phyloP scores from a whole-genome alignment of 1,140 invertebrate genomes.

The Macrotrachela quadricornifera region DNA sequence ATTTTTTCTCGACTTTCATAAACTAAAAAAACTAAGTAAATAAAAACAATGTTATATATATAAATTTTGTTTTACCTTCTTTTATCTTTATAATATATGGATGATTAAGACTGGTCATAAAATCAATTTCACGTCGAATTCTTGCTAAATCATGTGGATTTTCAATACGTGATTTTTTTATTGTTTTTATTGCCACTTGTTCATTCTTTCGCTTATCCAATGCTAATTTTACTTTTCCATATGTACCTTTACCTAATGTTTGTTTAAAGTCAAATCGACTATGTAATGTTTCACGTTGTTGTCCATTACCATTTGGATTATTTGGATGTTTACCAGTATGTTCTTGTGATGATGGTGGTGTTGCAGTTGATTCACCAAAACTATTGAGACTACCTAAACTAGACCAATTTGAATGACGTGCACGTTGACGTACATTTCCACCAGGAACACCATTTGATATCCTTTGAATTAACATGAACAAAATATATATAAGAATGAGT shows the following conservation, averaged over 20 bases:
- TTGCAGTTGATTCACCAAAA: too few species aligned
- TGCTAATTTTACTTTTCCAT: conserved; percentile 89
- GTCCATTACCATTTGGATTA: too few species aligned
- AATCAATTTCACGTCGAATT: conserved; percentile 86
- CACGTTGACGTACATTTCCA: too few species aligned
- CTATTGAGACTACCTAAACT: too few species aligned
- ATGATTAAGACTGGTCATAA: conserved; percentile 92
- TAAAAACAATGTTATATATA: too few species aligned
- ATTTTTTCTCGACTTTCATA: conserved; percentile 97
- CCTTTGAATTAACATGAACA: too few species aligned
- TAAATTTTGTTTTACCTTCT: conserved; percentile 57
- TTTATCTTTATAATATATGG: conserved; percentile 96
- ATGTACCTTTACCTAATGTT: conserved; percentile 91
- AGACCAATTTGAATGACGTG: too few species aligned
- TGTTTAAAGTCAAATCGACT: conserved; percentile 73
- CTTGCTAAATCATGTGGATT: conserved; percentile 82
- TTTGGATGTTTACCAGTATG: too few species aligned
- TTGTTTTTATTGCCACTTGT: conserved; percentile 82
- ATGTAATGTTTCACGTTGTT: conserved; percentile 25
- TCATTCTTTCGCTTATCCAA: conserved; percentile 87
- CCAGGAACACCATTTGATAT: too few species aligned
- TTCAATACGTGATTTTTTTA: conserved; percentile 95
- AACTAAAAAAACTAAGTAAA: conserved; percentile 38
- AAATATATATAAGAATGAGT: too few species aligned
- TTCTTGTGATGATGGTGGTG: too few species aligned